These are phyloP conservation scores for Sinocyclocheilus grahami DNA, from an alignment of 2,113 vertebrate species.

Conservation along the genomic window DNA sequence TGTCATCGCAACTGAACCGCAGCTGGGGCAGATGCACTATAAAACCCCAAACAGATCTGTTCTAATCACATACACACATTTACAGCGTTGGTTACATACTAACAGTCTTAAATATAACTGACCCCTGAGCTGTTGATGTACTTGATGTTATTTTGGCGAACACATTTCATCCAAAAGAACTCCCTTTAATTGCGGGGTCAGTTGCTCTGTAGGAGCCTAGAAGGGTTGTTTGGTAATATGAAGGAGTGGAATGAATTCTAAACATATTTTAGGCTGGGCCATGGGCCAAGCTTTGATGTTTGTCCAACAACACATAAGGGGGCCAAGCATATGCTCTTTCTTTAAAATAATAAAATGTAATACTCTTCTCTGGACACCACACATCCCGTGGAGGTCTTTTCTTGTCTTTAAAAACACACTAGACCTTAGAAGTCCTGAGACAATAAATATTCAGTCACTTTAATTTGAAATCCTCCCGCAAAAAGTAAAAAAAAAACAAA, in stretches of 20 bases:
- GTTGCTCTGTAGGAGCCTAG: neutral
- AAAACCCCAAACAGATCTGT: neutral
- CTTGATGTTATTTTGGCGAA: neutral
- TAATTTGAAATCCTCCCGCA: slow-evolving; percentile 49
- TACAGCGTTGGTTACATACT: neutral
- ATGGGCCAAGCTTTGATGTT: slow-evolving; percentile 66
- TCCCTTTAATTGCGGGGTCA: neutral
- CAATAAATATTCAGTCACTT: slow-evolving; percentile 60
- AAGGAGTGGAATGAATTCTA: neutral
- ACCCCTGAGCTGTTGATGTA: slow-evolving; percentile 12
- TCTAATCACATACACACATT: slow-evolving; percentile 5
- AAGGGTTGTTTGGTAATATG: neutral
- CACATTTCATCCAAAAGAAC: neutral
- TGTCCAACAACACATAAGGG: slow-evolving; percentile 63
- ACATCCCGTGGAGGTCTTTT: slow-evolving; percentile 56
- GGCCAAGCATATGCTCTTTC: slow-evolving; percentile 56
- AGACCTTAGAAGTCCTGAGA: slow-evolving; percentile 61
- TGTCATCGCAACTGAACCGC: slow-evolving; percentile 39
- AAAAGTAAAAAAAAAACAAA: slow-evolving; percentile 46
- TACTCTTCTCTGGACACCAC: slow-evolving; percentile 54
- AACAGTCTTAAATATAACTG: neutral
- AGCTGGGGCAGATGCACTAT: slow-evolving; percentile 44
- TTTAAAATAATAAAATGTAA: slow-evolving; percentile 60
- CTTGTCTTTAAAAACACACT: slow-evolving; percentile 60
- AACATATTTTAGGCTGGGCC: slow-evolving; percentile 49